A percentile compares a stretch with the other conserved stretches of the same genome.
Conservation (phyloP, 2,113 vertebrate genomes). For the Puntigrus tetrazona region DNA sequence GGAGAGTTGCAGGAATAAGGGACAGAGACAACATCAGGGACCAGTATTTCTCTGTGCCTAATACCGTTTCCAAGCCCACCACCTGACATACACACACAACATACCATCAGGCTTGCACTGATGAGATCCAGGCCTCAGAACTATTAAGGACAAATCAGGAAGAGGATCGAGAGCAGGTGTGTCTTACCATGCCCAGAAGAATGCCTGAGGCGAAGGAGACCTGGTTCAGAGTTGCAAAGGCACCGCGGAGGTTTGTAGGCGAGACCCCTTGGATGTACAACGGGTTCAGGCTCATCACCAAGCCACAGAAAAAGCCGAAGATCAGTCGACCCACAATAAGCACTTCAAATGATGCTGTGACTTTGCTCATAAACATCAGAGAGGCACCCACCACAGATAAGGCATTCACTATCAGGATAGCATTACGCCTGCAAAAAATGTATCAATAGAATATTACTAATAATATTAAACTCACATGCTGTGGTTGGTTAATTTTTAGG, state of each 20-base stretch:
- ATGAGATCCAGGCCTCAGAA: conserved; percentile 24
- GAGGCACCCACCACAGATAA: conserved; percentile 71
- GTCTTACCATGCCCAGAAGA: conserved; percentile 77
- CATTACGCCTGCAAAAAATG: conserved; percentile 68
- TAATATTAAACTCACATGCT: background rate
- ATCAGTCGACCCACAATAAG: conserved; percentile 77
- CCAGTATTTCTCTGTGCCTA: conserved; percentile 75
- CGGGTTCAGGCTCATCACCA: conserved; percentile 78
- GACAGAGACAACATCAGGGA: conserved; percentile 77
- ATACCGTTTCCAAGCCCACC: conserved; percentile 72
- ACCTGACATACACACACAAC: conserved; percentile 65
- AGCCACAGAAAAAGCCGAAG: conserved; percentile 79
- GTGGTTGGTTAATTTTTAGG: background rate
- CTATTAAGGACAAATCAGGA: background rate
- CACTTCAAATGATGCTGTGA: conserved; percentile 71
- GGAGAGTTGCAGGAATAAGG: conserved; percentile 72
- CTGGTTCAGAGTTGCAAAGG: conserved; percentile 79
- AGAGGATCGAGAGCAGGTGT: background rate
- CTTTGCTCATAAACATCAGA: conserved; percentile 75
- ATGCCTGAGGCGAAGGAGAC: conserved; percentile 75
- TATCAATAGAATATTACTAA: background rate
- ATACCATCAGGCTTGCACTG: conserved; percentile 19
- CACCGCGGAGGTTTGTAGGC: conserved; percentile 74
- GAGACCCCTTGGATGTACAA: conserved; percentile 81
- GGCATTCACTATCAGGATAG: conserved; percentile 76